Percentiles rank a stretch among this genome's conserved stretches.
Conservation (phyloP, 2,888 invertebrate species). For the Dione vanillae region DNA sequence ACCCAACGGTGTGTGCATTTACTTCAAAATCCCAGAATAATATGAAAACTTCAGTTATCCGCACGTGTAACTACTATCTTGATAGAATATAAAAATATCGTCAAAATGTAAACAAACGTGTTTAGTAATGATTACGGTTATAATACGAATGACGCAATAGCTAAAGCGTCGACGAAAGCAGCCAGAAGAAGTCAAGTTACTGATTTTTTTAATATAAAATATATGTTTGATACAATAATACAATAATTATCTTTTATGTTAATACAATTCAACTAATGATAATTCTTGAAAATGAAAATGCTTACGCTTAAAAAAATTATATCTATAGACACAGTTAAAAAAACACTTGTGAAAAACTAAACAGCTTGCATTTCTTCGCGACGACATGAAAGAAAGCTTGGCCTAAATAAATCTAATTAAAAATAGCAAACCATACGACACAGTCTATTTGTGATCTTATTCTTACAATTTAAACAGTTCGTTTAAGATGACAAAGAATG, state of each 20-base stretch:
- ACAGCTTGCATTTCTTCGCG: conserved; percentile 33
- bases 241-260: too few relatives aligned
- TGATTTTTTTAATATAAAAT: too few relatives aligned
- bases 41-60: background rate
- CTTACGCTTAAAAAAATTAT: too few relatives aligned
- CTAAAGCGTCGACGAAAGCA: background rate
- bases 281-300: too few relatives aligned
- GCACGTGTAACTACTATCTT: background rate
- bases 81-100: background rate
- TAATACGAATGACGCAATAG: background rate
- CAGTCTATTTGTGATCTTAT: conserved; percentile 12
- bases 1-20: too few relatives aligned
- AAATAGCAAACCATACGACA: conserved; percentile 37
- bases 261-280: too few relatives aligned
- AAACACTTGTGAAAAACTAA: conserved; percentile 21
- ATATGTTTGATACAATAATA: too few relatives aligned
- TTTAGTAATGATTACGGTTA: background rate
- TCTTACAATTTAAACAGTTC: background rate
- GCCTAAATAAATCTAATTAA: conserved; percentile 44
- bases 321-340: background rate
- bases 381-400: conserved; percentile 36
- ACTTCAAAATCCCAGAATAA: background rate
- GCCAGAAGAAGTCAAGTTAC: background rate
- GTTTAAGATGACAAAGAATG: conserved; percentile 10
- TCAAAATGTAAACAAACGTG: background rate